Conservation (phyloP, 1,140 invertebrate species). For the Drosophila obscura region DNA sequence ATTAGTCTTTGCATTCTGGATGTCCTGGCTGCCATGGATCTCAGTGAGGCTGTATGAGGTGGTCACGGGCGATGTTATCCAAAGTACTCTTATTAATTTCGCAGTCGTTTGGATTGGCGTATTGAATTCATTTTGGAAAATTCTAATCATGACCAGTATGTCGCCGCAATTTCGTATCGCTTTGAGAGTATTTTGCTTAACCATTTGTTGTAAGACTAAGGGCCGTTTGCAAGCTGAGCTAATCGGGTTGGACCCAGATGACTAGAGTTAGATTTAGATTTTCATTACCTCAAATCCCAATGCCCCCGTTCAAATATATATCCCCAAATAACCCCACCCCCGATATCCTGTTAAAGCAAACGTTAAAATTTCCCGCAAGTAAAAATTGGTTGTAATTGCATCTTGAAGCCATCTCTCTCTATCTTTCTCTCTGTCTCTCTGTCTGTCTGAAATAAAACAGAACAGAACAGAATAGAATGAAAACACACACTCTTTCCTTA, state of each 20-base stretch:
- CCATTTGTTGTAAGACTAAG: slow-evolving; percentile 93
- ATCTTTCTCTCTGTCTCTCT: slow-evolving; percentile 11
- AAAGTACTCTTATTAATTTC: slow-evolving; percentile 95
- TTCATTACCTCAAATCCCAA: slow-evolving; percentile 27
- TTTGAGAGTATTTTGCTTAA: slow-evolving; percentile 93
- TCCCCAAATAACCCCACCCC: not conserved
- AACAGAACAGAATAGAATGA: not conserved
- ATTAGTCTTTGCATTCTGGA: slow-evolving; percentile 94
- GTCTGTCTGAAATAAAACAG: not conserved
- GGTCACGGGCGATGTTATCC: slow-evolving; percentile 85
- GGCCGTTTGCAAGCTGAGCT: slow-evolving; percentile 91
- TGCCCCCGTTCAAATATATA: slow-evolving; percentile 15
- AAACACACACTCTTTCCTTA: slow-evolving; percentile 20
- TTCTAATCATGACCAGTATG: slow-evolving; percentile 93
- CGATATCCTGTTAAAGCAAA: slow-evolving; percentile 17
- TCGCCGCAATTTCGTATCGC: slow-evolving; percentile 96
- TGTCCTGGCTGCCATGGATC: slow-evolving; percentile 96
- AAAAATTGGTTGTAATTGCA: slow-evolving; percentile 53
- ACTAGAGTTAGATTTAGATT: slow-evolving; percentile 85
- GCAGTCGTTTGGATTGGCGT: slow-evolving; percentile 96
- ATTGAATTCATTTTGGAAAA: slow-evolving; percentile 97
- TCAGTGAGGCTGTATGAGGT: slow-evolving; percentile 88
- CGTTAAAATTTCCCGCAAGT: slow-evolving; percentile 28
- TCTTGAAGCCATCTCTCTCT: slow-evolving; percentile 32
- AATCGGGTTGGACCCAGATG: slow-evolving; percentile 92